phyloP scores from a whole-genome alignment of 2,888 invertebrate species.

The Chamaedrilus cognettii region DNA sequence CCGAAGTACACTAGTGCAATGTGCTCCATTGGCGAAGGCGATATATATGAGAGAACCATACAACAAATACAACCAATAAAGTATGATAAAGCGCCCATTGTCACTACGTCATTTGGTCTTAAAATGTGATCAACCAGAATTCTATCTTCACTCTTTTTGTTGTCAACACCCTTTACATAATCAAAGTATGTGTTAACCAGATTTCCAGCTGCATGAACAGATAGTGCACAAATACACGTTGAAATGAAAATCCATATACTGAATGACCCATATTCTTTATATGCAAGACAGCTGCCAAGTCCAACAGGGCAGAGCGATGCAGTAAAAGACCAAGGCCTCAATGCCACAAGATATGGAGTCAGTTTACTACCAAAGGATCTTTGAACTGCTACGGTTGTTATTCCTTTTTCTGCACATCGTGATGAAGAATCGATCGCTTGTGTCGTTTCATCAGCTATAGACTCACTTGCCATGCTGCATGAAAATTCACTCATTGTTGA shows the following conservation, averaged over 20 bases:
- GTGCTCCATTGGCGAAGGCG: constrained; percentile 93
- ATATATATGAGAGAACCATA: constrained; percentile 74
- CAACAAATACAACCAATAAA: constrained; percentile 83
- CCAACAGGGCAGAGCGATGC: constrained; percentile 89
- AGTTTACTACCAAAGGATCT: no score
- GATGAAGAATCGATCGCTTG: no score
- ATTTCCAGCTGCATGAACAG: constrained; percentile 95
- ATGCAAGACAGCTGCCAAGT: constrained; percentile 85
- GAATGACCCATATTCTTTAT: constrained; percentile 73
- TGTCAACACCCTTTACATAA: constrained; percentile 91
- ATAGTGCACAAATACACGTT: constrained; percentile 82
- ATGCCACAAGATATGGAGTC: constrained; percentile 64
- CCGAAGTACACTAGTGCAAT: constrained; percentile 93
- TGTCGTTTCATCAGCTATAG: no score
- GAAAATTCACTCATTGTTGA: no score
- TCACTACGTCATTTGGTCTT: constrained; percentile 80
- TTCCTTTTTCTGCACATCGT: no score
- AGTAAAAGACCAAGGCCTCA: constrained; percentile 92
- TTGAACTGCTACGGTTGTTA: no score
- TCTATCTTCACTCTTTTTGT: constrained; percentile 77
- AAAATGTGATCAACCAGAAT: constrained; percentile 92
- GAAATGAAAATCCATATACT: constrained; percentile 72
- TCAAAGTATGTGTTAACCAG: constrained; percentile 97
- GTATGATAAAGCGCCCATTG: constrained; percentile 85
- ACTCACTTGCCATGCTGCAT: no score